Evolutionary conservation across 2,797 vertebrate genomes (phyloP), one percentile per base, ranked within the genome.

Genomic region (Sebastes diaconus): DNA sequence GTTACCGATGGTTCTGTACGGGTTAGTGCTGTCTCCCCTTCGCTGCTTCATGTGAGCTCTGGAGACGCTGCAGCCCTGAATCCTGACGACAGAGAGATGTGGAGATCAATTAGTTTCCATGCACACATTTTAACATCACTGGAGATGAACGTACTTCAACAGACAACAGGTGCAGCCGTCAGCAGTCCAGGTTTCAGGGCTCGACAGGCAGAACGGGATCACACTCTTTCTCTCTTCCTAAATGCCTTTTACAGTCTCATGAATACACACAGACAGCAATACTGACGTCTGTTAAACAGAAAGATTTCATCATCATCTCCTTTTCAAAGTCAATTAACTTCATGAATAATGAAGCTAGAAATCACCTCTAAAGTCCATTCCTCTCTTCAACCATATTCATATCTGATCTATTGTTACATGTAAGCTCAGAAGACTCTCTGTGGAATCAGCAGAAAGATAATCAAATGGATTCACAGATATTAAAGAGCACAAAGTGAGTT

Each of bases 71-170:
- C 87, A 66, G 68, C 74, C 13, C 6, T 6, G 60, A 42, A 79
- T 60, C 88, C 90, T 74, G 30, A 83, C 46, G 72, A 54, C 39
- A 81, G 25, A 81, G 54, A 83, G 32, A 84, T 0, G 64, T 59
- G 57, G 20, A 66, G 42, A 52, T 16, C 22, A n/a, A 6, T 87
- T 63, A 84, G 63, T 34, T 12, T 16, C 42, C 36, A 0, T 64
- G 8, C 18, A 70, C 54, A 63, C 55, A 13, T 39, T 57, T 54
- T 1, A 65, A 75, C 36, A 60, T n/a, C 59, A 27, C 4, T 22
- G 22, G 13, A 52, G 25, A 42, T 1, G 11, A 10, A 13, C 16
- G 25, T 2, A 58, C 29, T 36, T 34, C 2, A 32, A 6, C 1
- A 9, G 11, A 36, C 36, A 24, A 14, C 46, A 65, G 10, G 32